These are phyloP conservation scores for Pyrocoelia pectoralis DNA, from an alignment of 2,888 invertebrate species.

Conservation along the genomic window DNA sequence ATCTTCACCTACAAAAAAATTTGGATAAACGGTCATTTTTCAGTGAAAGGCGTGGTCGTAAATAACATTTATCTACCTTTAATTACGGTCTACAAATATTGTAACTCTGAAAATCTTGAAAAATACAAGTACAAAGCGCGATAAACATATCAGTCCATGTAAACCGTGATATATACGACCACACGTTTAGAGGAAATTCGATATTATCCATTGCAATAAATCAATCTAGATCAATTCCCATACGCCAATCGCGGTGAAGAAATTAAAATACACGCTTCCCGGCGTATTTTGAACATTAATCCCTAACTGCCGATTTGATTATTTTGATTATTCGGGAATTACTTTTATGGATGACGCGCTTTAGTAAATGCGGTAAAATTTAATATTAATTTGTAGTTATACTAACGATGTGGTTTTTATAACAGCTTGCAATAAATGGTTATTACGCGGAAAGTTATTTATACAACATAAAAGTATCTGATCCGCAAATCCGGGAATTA, in stretches of 20 bases:
- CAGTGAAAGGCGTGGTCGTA: not conserved
- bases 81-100: not conserved
- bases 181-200: constrained; percentile 37
- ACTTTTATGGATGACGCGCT: not conserved
- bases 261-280: constrained; percentile 32
- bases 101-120: constrained; percentile 20
- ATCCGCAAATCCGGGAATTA: too few species aligned
- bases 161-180: constrained; percentile 35
- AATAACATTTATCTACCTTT: not conserved
- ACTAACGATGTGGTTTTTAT: not conserved
- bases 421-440: not conserved
- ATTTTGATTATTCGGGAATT: constrained; percentile 16
- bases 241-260: constrained; percentile 31
- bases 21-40: too few species aligned
- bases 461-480: not conserved
- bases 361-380: too few species aligned
- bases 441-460: not conserved
- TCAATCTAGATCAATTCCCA: constrained; percentile 42
- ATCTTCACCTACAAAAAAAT: too few species aligned
- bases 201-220: constrained; percentile 40
- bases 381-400: not conserved
- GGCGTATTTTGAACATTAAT: constrained; percentile 31
- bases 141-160: constrained; percentile 30
- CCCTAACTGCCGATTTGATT: constrained; percentile 21
- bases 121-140: constrained; percentile 17